Evolutionary conservation across 1,140 invertebrate genomes (phyloP).

Genomic region (Drosophila ercepeae): DNA sequence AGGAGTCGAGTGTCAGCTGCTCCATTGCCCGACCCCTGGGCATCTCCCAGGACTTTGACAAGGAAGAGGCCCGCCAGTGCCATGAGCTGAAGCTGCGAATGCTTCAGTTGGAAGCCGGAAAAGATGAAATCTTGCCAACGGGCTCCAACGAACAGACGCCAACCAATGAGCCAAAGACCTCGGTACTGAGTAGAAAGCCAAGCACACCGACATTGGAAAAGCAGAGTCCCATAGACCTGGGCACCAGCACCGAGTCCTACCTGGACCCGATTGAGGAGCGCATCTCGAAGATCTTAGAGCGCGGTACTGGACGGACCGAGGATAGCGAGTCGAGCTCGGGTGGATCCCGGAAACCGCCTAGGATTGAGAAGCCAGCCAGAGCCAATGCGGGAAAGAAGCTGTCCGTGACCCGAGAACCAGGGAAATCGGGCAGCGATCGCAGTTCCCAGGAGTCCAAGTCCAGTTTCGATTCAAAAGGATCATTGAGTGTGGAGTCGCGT

Average conservation of each 20-base stretch:
- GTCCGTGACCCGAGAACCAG: conserved; percentile 58
- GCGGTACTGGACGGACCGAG: conserved; percentile 44
- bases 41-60: conserved; percentile 89
- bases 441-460: conserved; percentile 85
- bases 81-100: conserved; percentile 76
- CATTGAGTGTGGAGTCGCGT: conserved; percentile 87
- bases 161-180: conserved; percentile 59
- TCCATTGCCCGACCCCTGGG: conserved; percentile 90
- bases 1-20: conserved; percentile 91
- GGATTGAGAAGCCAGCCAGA: conserved; percentile 77
- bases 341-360: conserved; percentile 68
- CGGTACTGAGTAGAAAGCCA: conserved; percentile 84
- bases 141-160: conserved; percentile 65
- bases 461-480: conserved; percentile 86
- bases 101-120: conserved; percentile 68
- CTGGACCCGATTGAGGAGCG: conserved; percentile 79
- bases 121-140: conserved; percentile 49
- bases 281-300: conserved; percentile 71
- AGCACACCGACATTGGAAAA: conserved; percentile 86
- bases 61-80: conserved; percentile 85
- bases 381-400: conserved; percentile 70
- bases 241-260: conserved; percentile 75
- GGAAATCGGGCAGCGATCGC: conserved; percentile 79
- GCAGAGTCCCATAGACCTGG: conserved; percentile 86
- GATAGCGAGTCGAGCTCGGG: conserved; percentile 82